These are phyloP conservation scores for Microtus montanus DNA, from an alignment of 2,113 vertebrate species.

Conservation along the genomic window DNA sequence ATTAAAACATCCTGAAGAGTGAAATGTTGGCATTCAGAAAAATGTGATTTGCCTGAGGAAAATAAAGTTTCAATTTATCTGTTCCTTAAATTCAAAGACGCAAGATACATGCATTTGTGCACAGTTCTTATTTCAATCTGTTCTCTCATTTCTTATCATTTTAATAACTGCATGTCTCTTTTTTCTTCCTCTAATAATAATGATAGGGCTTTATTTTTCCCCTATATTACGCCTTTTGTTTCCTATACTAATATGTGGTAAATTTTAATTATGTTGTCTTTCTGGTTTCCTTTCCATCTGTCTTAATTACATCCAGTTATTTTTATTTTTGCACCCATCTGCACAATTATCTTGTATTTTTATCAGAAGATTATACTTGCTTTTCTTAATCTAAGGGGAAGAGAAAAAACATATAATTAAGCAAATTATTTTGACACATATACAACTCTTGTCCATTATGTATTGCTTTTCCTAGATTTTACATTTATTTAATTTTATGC, in stretches of 20 bases:
- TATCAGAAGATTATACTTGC: neutral
- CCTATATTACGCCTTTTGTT: neutral
- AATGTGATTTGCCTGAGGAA: conserved; percentile 17
- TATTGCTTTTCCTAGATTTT: neutral
- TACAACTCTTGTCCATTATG: neutral
- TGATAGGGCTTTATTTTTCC: neutral
- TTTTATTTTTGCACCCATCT: conserved; percentile 13
- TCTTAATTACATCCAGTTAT: conserved; percentile 6
- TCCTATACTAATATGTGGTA: neutral
- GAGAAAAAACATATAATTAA: neutral
- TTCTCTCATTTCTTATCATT: neutral
- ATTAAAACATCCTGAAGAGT: conserved; percentile 30
- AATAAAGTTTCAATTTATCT: conserved; percentile 42
- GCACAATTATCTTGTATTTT: conserved; percentile 27
- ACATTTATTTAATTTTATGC: neutral
- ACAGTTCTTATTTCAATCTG: neutral
- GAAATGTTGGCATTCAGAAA: conserved; percentile 3
- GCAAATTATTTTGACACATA: neutral
- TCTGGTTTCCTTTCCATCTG: conserved; percentile 13
- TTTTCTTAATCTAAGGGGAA: conserved; percentile 5
- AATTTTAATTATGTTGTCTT: conserved; percentile 39
- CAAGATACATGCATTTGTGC: neutral
- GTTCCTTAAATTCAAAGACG: neutral
- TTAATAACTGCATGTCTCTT: neutral
- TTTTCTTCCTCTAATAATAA: neutral